These are phyloP conservation scores for Caenorhabditis becei DNA, from an alignment of 2,888 invertebrate genomes.

Conservation along the genomic window DNA sequence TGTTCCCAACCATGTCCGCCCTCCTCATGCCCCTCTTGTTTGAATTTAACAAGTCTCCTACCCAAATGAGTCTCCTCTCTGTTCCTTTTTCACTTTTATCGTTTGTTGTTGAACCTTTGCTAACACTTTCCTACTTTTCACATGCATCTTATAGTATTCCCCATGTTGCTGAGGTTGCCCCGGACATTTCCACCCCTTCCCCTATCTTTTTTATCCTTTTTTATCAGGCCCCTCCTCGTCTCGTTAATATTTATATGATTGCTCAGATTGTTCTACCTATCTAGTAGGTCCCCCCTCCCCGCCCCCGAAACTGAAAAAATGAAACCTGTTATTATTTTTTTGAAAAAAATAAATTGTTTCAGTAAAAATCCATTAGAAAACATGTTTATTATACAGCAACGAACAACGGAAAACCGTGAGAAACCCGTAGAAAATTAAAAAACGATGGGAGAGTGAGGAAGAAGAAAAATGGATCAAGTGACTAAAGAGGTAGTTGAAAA, in stretches of 20 bases:
- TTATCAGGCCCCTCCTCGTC: conserved; percentile 13
- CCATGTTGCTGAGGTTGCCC: too few species aligned
- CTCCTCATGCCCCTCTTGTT: conserved; percentile 6
- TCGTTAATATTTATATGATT: conserved; percentile 3
- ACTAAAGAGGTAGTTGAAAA: conserved; percentile 41
- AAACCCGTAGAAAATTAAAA: conserved; percentile 20
- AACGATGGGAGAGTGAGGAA: conserved; percentile 3
- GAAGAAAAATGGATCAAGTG: conserved; percentile 1
- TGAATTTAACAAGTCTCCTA: not conserved
- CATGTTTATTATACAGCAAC: conserved; percentile 20
- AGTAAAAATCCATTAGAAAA: not conserved
- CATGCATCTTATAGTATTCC: conserved; percentile 10
- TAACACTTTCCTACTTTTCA: conserved; percentile 8
- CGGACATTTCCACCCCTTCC: too few species aligned
- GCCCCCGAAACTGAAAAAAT: not conserved
- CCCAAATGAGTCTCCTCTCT: not conserved
- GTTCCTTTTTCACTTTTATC: conserved; percentile 2
- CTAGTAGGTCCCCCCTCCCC: not conserved
- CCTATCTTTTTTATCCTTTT: conserved; percentile 41
- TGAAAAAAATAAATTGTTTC: not conserved
- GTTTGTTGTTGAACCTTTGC: not conserved
- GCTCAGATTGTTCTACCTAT: conserved; percentile 24
- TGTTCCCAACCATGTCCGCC: not conserved
- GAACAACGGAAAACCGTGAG: conserved; percentile 22
- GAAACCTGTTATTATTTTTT: not conserved